phyloP scores from a whole-genome alignment of 2,797 vertebrate genomes.

The Florisuga fusca region DNA sequence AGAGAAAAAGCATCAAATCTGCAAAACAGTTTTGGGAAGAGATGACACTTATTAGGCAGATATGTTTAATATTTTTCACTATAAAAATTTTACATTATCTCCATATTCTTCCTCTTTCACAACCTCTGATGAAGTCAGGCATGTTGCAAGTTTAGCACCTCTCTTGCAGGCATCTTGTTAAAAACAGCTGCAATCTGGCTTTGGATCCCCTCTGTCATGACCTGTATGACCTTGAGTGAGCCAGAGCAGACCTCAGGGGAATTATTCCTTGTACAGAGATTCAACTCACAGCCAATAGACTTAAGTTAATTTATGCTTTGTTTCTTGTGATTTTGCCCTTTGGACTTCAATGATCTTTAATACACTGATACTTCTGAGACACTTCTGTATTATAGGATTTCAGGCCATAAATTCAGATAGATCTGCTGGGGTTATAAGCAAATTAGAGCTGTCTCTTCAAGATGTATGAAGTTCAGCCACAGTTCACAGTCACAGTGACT shows the following conservation, averaged over 20 bases:
- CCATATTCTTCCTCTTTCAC: background rate
- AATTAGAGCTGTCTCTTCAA: background rate
- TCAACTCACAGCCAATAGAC: background rate
- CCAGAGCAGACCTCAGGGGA: background rate
- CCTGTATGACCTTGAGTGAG: background rate
- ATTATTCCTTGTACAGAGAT: background rate
- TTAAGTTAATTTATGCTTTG: background rate
- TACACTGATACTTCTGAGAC: background rate
- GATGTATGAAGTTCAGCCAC: slow-evolving; percentile 10
- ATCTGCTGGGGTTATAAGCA: background rate
- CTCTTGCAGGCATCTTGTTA: background rate
- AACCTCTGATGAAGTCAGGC: background rate
- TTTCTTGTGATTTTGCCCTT: background rate
- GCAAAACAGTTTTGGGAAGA: background rate
- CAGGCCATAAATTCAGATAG: background rate
- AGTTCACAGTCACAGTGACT: slow-evolving; percentile 1
- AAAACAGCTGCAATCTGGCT: background rate
- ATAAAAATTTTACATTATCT: background rate
- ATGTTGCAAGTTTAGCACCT: background rate
- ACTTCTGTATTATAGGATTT: background rate
- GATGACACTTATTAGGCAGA: background rate
- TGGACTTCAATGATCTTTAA: background rate
- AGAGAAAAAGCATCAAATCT: background rate
- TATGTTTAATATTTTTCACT: background rate
- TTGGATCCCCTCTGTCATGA: background rate